Evolutionary conservation across 2,113 vertebrate species (phyloP), one percentile per base, ranked within the genome.

Genomic region (Otocyon megalotis): DNA sequence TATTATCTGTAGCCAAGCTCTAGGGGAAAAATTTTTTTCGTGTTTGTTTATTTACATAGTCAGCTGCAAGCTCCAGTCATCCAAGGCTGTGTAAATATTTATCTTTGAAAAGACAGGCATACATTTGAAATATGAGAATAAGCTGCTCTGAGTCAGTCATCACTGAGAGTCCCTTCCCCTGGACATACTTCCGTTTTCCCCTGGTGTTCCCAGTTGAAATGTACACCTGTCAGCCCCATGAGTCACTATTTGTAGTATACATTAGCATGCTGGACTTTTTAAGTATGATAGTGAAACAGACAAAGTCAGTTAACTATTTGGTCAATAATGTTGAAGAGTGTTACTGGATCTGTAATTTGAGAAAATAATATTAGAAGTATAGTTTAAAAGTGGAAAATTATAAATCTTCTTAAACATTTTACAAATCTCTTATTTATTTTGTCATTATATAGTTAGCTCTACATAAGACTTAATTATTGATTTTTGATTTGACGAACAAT

Each of bases 1-100:
- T 92, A 83, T 95, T 92, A 86, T 91, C 88, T 92, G n/a, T 82
- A 92, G 72, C n/a, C 72, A 58, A 60, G 35, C 43, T 95, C 96
- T 90, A 82, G 43, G n/a, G 74, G 48, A 71, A 58, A n/a, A 19
- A 5, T 16, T 77, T 53, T 69, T 91, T 96, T 87, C n/a, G 8
- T 90, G 35, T 94, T 93, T 94, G n/a, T 97, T 96, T 96, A 80
- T 94, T 93, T 96, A 80, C 63, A 76, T 53, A 48, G 83, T 94
- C 74, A 88, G 69, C 65, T 91, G 5, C 85, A 96, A 89, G 53
- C 67, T 92, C 54, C 62, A 83, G 4, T 90, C 43, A 92, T 80
- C 24, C 53, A 93, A 84, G 72, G 48, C 43, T 87, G 26, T 83
- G 54, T 94, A 89, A 95, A 94, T 92, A 37, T 96, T 97, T 97